Evolutionary conservation across 2,797 vertebrate genomes (phyloP).

Genomic region (Mormyrops boulengeri): DNA sequence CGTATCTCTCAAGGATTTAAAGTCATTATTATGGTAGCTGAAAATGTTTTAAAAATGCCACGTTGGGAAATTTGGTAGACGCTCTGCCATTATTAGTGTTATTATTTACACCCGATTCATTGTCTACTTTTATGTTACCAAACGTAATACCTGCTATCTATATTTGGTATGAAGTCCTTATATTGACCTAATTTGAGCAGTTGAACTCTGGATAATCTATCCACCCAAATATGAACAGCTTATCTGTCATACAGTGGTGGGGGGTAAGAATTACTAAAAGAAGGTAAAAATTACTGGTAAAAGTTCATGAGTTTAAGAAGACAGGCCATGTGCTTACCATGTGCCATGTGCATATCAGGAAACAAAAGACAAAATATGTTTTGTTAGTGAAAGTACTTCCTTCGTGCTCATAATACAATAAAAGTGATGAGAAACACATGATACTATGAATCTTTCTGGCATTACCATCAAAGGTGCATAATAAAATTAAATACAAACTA

Average conservation of each 20-base stretch:
- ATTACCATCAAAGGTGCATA: background rate
- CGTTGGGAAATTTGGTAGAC: background rate
- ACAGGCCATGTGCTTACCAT: background rate
- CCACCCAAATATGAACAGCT: background rate
- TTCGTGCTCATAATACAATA: background rate
- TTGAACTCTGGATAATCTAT: background rate
- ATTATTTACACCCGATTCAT: background rate
- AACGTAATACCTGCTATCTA: background rate
- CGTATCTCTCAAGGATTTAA: background rate
- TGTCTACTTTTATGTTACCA: background rate
- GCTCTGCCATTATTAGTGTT: background rate
- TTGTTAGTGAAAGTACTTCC: background rate
- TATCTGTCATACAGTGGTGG: background rate
- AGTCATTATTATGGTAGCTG: background rate
- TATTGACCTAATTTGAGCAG: background rate
- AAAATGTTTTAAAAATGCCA: background rate
- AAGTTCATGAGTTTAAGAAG: background rate
- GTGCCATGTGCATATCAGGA: background rate
- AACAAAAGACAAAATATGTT: background rate
- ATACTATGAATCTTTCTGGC: background rate
- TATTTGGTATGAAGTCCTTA: background rate
- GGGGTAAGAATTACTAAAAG: background rate
- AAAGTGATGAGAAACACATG: background rate
- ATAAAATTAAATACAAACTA: background rate
- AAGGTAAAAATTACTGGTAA: background rate